phyloP scores from a whole-genome alignment of 1,140 invertebrate species.

The Diprion similis region DNA sequence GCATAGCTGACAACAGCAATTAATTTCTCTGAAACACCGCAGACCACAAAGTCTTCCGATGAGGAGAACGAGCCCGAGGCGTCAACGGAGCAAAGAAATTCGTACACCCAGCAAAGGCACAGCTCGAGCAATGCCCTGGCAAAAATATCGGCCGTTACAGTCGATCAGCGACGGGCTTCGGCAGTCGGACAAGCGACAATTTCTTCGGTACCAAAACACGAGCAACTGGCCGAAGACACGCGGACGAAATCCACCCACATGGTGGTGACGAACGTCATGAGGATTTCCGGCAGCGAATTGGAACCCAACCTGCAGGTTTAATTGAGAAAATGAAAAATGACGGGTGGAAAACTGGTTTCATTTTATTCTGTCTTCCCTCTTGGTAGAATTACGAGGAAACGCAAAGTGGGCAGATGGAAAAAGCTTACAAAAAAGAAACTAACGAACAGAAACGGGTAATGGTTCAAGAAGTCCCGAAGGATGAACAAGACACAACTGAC shows the following conservation, averaged over 20 bases:
- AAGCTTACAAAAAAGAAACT: neutral
- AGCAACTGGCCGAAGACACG: constrained; percentile 12
- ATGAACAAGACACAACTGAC: neutral
- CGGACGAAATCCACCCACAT: constrained; percentile 4
- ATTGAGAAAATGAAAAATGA: constrained; percentile 6
- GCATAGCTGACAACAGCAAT: neutral
- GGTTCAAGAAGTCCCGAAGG: neutral
- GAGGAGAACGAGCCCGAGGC: neutral
- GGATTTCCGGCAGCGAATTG: constrained; percentile 19
- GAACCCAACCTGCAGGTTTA: neutral
- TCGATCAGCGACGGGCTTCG: constrained; percentile 12
- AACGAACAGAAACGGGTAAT: neutral
- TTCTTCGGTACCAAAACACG: neutral
- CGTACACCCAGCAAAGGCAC: neutral
- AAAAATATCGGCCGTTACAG: constrained; percentile 19
- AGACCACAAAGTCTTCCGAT: neutral
- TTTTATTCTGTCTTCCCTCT: neutral
- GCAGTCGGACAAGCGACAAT: constrained; percentile 12
- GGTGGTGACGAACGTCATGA: constrained; percentile 23
- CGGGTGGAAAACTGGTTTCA: constrained; percentile 10
- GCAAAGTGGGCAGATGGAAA: neutral
- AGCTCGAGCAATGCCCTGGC: constrained; percentile 12
- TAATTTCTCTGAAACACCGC: neutral
- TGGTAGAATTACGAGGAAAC: constrained; percentile 8
- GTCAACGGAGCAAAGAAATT: constrained; percentile 6